phyloP scores from a whole-genome alignment of 2,797 vertebrate genomes.

The Muscicapa comitata region DNA sequence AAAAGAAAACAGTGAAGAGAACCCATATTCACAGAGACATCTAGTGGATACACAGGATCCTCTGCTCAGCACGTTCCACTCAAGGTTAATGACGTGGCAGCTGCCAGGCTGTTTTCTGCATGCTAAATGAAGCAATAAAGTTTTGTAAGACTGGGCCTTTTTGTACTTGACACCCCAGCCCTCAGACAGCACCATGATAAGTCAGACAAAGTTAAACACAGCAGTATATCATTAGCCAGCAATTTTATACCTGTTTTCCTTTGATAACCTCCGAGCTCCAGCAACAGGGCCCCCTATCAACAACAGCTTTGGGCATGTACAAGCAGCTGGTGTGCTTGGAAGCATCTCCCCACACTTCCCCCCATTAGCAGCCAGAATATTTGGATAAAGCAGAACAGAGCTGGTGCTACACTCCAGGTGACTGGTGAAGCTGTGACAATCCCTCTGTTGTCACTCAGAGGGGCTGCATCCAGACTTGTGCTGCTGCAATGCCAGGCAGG shows the following conservation, averaged over 20 bases:
- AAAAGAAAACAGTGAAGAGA: background rate
- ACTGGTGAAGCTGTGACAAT: background rate
- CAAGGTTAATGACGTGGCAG: background rate
- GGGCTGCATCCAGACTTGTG: background rate
- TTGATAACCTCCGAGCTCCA: background rate
- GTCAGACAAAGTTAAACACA: background rate
- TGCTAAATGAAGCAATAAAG: background rate
- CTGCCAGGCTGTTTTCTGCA: background rate
- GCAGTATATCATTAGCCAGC: background rate
- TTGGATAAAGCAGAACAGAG: background rate
- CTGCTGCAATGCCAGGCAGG: background rate
- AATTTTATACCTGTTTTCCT: background rate
- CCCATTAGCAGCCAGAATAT: background rate
- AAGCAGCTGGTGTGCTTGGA: background rate
- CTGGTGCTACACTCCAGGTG: background rate
- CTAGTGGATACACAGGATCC: background rate
- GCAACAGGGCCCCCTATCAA: background rate
- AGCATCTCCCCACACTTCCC: background rate
- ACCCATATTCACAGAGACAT: constrained; percentile 9
- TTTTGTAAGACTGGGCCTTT: background rate
- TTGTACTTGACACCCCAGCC: background rate
- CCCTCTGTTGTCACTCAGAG: background rate
- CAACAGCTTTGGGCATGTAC: background rate
- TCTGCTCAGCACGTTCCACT: background rate
- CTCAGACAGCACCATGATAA: background rate